These are phyloP conservation scores for Alaudala cheleensis DNA, from an alignment of 2,113 vertebrate genomes.

Conservation along the genomic window DNA sequence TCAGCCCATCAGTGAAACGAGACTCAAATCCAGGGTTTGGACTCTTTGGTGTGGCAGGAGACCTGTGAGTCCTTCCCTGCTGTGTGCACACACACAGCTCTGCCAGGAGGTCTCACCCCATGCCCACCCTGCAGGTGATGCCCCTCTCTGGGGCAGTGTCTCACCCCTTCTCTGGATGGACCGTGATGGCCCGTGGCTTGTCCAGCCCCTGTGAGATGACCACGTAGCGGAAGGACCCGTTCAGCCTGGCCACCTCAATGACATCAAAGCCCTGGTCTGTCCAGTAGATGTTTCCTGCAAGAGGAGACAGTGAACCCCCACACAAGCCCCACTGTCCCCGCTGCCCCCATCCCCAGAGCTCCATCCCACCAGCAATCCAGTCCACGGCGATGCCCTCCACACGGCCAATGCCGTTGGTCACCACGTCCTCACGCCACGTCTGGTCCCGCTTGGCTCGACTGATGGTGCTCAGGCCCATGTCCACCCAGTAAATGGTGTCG, in stretches of 20 bases:
- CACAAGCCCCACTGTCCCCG: accelerated
- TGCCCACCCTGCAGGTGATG: neutral
- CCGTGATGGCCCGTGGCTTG: constrained; percentile 94
- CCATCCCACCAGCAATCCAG: constrained; percentile 88
- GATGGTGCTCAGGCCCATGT: constrained; percentile 96
- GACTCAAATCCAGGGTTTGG: neutral
- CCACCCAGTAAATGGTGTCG: constrained; percentile 98
- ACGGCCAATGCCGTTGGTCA: constrained; percentile 94
- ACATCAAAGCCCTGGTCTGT: constrained; percentile 97
- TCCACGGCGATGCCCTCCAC: constrained; percentile 97
- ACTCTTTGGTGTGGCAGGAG: neutral
- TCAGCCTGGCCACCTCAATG: constrained; percentile 95
- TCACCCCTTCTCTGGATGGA: constrained; percentile 95
- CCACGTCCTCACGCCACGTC: constrained; percentile 94
- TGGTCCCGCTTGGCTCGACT: constrained; percentile 95
- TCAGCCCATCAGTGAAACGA: neutral
- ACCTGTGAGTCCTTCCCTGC: neutral
- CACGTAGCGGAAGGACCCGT: constrained; percentile 97
- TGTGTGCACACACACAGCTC: accelerated
- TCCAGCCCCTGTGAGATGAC: constrained; percentile 96
- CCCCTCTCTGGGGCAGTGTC: accelerated
- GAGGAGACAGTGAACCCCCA: accelerated
- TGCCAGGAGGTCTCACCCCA: accelerated
- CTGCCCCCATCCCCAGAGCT: neutral
- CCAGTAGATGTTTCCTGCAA: constrained; percentile 97